Conservation (phyloP, 1,140 invertebrate species). For the Apis cerana region DNA sequence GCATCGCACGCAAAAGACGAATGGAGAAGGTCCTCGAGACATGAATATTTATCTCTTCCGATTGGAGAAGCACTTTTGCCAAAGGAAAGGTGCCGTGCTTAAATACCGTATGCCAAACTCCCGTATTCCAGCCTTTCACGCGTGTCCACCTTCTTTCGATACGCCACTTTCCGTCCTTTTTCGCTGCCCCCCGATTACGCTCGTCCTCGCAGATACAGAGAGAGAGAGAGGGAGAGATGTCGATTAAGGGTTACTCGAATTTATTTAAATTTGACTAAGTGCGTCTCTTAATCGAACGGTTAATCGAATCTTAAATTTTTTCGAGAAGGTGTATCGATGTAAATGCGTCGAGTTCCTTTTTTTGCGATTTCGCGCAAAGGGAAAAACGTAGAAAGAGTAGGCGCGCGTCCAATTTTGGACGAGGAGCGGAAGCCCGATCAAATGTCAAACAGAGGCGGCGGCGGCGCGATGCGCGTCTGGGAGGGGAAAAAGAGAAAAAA, state of each 20-base stretch:
- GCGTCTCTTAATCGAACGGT: background rate
- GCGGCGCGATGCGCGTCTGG: constrained; percentile 37
- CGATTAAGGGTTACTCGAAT: constrained; percentile 1
- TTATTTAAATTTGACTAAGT: constrained; percentile 16
- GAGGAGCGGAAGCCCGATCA: constrained; percentile 48
- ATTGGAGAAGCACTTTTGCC: constrained; percentile 61
- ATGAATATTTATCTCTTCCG: constrained; percentile 68
- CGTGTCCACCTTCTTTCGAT: constrained; percentile 2
- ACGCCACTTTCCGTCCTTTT: constrained; percentile 8
- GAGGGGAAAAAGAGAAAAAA: constrained; percentile 47
- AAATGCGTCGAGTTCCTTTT: no score
- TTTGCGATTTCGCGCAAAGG: no score
- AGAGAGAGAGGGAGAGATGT: background rate
- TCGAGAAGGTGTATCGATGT: background rate
- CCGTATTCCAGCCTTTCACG: constrained; percentile 42
- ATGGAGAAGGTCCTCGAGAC: constrained; percentile 45
- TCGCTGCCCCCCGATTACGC: background rate
- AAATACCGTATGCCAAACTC: constrained; percentile 50
- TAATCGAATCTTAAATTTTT: background rate
- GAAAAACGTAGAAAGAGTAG: background rate
- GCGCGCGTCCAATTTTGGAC: constrained; percentile 25
- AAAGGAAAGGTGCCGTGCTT: constrained; percentile 58
- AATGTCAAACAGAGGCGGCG: constrained; percentile 61
- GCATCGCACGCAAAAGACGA: constrained; percentile 62
- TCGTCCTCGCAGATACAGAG: background rate